Evolutionary conservation across 2,888 invertebrate genomes (phyloP).

Genomic region (Calliscelio sp.): DNA sequence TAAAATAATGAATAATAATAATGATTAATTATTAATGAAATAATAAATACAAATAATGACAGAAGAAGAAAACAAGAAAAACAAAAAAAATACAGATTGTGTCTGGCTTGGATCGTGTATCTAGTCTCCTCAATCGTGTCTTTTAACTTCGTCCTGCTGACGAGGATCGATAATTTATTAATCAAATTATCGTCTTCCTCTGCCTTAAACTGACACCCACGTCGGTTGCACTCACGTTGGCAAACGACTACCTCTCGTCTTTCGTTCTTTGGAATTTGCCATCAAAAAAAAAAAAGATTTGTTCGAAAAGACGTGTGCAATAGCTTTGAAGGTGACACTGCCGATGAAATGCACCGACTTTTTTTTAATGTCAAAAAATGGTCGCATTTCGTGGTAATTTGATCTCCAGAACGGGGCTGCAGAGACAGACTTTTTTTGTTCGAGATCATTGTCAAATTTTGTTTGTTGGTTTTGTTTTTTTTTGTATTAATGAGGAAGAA

Average conservation of each 20-base stretch:
- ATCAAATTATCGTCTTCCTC: slow-evolving; percentile 73
- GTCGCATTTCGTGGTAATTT: slow-evolving; percentile 67
- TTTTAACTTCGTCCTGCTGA: slow-evolving; percentile 74
- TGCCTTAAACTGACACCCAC: slow-evolving; percentile 72
- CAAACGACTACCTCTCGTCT: slow-evolving; percentile 74
- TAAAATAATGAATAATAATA: no score
- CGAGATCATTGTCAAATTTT: slow-evolving; percentile 22
- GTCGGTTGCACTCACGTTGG: slow-evolving; percentile 70
- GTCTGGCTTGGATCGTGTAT: slow-evolving; percentile 72
- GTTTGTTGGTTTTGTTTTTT: slow-evolving; percentile 17
- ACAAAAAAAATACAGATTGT: no score
- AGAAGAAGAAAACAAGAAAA: no score
- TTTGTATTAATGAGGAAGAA: no score
- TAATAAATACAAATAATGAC: no score
- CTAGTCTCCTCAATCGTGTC: slow-evolving; percentile 73
- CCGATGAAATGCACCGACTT: slow-evolving; percentile 62
- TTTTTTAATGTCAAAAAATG: slow-evolving; percentile 35
- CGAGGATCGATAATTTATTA: slow-evolving; percentile 73
- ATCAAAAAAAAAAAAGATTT: no score
- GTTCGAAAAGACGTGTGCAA: slow-evolving; percentile 72
- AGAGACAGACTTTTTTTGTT: slow-evolving; percentile 58
- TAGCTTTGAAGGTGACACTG: slow-evolving; percentile 72
- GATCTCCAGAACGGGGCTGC: slow-evolving; percentile 68
- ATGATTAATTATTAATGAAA: no score
- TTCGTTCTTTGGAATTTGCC: slow-evolving; percentile 69